A percentile compares a stretch with the other conserved stretches of the same genome.
phyloP scores from a whole-genome alignment of 2,888 invertebrate species.

The Ceriagrion tenellum region DNA sequence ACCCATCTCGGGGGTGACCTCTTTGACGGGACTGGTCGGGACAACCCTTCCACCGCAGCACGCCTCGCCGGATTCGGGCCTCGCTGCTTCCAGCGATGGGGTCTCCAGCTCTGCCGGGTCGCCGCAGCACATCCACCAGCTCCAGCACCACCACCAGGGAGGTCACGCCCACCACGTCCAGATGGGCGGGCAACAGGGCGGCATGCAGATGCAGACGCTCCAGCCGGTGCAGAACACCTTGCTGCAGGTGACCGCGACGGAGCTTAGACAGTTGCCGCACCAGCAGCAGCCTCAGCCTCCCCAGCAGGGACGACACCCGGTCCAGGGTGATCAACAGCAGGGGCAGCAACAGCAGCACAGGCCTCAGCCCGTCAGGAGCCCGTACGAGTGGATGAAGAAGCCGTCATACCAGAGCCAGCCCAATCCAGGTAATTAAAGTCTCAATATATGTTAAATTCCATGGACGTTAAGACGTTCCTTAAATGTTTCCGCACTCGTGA shows the following conservation, averaged over 20 bases:
- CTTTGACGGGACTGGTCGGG: slow-evolving; percentile 72
- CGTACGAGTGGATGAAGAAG: slow-evolving; percentile 96
- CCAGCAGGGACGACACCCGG: slow-evolving; percentile 79
- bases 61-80: slow-evolving; percentile 75
- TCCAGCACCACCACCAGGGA: slow-evolving; percentile 79
- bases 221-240: slow-evolving; percentile 78
- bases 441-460: no score
- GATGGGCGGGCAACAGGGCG: slow-evolving; percentile 79
- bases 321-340: slow-evolving; percentile 76
- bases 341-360: slow-evolving; percentile 76
- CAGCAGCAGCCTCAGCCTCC: slow-evolving; percentile 80
- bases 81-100: slow-evolving; percentile 81
- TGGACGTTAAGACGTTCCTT: not conserved
- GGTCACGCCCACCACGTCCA: slow-evolving; percentile 78
- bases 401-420: slow-evolving; percentile 91
- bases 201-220: slow-evolving; percentile 77
- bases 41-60: slow-evolving; percentile 72
- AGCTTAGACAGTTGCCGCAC: slow-evolving; percentile 78
- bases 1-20: slow-evolving; percentile 71
- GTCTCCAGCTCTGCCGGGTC: slow-evolving; percentile 78
- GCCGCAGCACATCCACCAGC: slow-evolving; percentile 76
- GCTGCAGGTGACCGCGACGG: slow-evolving; percentile 77
- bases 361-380: slow-evolving; percentile 87
- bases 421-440: slow-evolving; percentile 85
- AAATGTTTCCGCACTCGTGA: not conserved